These are phyloP conservation scores for Syngnathus floridae DNA, from an alignment of 2,113 vertebrate genomes.

Conservation along the genomic window DNA sequence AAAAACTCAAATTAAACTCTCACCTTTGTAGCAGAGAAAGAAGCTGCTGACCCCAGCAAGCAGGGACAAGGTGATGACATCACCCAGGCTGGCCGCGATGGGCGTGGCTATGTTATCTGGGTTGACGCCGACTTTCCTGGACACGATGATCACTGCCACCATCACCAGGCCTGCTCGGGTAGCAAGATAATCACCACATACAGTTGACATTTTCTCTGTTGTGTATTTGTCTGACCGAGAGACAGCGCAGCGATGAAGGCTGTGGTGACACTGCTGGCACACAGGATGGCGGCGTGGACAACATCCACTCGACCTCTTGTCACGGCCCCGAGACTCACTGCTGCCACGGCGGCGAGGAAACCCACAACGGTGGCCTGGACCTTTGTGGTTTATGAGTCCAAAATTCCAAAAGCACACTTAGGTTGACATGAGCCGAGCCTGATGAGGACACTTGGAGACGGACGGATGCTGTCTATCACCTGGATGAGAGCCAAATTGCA, in stretches of 20 bases:
- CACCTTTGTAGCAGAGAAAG: slow-evolving; percentile 82
- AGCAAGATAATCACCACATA: neutral
- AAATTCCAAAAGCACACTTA: too few species aligned
- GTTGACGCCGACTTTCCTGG: slow-evolving; percentile 88
- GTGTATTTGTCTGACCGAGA: slow-evolving; percentile 71
- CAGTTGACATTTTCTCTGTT: neutral
- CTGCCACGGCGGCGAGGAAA: slow-evolving; percentile 84
- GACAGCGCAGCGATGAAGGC: slow-evolving; percentile 86
- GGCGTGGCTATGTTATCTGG: slow-evolving; percentile 96
- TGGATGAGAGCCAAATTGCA: slow-evolving; percentile 93
- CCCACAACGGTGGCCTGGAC: slow-evolving; percentile 92
- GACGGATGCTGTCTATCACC: slow-evolving; percentile 60
- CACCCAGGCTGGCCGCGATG: slow-evolving; percentile 94
- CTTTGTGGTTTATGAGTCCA: slow-evolving; percentile 52
- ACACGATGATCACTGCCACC: slow-evolving; percentile 84
- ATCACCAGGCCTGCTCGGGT: slow-evolving; percentile 80
- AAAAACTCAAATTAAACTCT: neutral
- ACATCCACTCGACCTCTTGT: slow-evolving; percentile 78
- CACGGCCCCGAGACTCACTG: slow-evolving; percentile 77
- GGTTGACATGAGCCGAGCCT: neutral
- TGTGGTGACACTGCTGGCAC: slow-evolving; percentile 86
- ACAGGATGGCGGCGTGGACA: slow-evolving; percentile 79
- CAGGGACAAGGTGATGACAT: slow-evolving; percentile 87
- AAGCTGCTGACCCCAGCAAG: slow-evolving; percentile 84
- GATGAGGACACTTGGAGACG: too few species aligned